Evolutionary conservation across 2,797 vertebrate genomes (phyloP).

Genomic region (Chrysocyon brachyurus): DNA sequence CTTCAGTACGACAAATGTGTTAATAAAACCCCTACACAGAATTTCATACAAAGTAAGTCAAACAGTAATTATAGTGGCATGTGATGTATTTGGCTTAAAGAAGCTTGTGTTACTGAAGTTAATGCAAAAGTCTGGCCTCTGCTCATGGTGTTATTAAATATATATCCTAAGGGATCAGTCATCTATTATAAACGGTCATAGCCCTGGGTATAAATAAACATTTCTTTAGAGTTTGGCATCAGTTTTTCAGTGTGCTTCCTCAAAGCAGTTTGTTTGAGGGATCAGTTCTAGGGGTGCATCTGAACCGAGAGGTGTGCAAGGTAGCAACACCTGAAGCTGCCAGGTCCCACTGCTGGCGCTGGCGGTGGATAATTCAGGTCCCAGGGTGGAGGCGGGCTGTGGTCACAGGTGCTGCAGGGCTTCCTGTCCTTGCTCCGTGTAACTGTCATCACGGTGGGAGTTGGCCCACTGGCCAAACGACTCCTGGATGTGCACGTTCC

Average conservation of each 20-base stretch:
- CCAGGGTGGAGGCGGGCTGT: not conserved
- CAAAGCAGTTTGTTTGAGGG: constrained; percentile 65
- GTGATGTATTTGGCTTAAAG: constrained; percentile 85
- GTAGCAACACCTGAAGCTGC: constrained; percentile 57
- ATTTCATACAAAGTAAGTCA: constrained; percentile 78
- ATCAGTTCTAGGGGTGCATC: constrained; percentile 47
- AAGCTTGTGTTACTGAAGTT: constrained; percentile 86
- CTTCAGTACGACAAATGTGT: constrained; percentile 55
- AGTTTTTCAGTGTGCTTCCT: constrained; percentile 76
- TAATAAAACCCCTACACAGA: constrained; percentile 66
- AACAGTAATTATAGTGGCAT: constrained; percentile 70
- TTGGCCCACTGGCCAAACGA: constrained; percentile 92
- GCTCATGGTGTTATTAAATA: constrained; percentile 81
- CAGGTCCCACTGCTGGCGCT: not conserved
- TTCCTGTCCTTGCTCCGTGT: constrained; percentile 97
- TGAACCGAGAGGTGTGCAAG: constrained; percentile 43
- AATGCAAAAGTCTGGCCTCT: constrained; percentile 79
- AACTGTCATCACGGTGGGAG: constrained; percentile 91
- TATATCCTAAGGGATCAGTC: constrained; percentile 73
- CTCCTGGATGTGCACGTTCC: constrained; percentile 87
- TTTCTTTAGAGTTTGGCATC: constrained; percentile 77
- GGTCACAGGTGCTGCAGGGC: constrained; percentile 96
- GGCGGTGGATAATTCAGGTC: constrained; percentile 6
- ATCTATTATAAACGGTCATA: constrained; percentile 73
- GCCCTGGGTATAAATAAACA: constrained; percentile 74